Conservation (phyloP, 2,797 vertebrate genomes). For the Distichodus sexfasciatus region DNA sequence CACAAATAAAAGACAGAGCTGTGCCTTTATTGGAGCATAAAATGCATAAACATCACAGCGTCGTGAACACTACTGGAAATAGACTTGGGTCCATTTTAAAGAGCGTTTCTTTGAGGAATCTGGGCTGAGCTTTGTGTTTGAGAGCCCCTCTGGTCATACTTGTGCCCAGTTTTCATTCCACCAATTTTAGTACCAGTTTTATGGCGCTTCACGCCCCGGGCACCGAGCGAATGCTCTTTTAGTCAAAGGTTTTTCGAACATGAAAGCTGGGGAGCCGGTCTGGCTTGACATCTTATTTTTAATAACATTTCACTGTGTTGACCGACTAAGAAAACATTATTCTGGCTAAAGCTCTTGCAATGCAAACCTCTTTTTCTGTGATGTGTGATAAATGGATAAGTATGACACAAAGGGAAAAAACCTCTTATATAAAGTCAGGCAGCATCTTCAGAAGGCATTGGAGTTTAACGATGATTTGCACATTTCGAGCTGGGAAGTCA, state of each 20-base stretch:
- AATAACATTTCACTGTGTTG: no score
- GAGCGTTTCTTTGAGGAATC: constrained; percentile 1
- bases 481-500: constrained; percentile 4
- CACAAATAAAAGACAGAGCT: neutral
- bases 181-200: constrained; percentile 39
- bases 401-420: neutral
- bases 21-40: constrained; percentile 21
- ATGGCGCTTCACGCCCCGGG: constrained; percentile 47
- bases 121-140: constrained; percentile 16
- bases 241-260: neutral
- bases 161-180: constrained; percentile 20
- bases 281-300: neutral
- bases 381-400: no score
- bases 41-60: neutral
- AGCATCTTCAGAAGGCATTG: neutral
- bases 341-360: neutral
- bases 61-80: no score
- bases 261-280: neutral
- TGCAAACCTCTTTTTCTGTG: no score
- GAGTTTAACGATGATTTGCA: neutral
- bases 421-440: neutral
- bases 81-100: neutral
- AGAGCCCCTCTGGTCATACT: constrained; percentile 22
- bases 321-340: neutral
- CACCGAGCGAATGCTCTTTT: constrained; percentile 33